A percentile compares a stretch with the other conserved stretches of the same genome.
phyloP scores from a whole-genome alignment of 2,888 invertebrate genomes.

The Octodonta nipae region DNA sequence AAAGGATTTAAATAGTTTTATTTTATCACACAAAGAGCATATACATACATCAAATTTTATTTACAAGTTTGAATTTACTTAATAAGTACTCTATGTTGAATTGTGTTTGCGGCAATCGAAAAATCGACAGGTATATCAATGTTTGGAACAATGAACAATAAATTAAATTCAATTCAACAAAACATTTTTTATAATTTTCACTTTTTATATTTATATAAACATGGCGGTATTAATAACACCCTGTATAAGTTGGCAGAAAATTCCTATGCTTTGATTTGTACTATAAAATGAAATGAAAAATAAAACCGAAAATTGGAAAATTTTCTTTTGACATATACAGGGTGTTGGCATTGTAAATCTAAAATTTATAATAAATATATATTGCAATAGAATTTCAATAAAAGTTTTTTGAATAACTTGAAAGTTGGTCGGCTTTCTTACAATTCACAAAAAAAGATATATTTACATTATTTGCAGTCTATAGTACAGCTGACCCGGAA shows the following conservation, averaged over 20 bases:
- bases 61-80: conserved; percentile 31
- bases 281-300: conserved; percentile 4
- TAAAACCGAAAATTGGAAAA: conserved; percentile 3
- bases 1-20: conserved; percentile 33
- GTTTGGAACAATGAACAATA: too few species aligned
- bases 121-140: too few species aligned
- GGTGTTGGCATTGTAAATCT: conserved; percentile 14
- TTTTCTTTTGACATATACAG: conserved; percentile 14
- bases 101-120: conserved; percentile 23
- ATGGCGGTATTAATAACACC: conserved; percentile 11
- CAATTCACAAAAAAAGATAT: conserved; percentile 14
- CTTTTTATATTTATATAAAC: conserved; percentile 13
- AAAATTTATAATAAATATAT: conserved; percentile 15
- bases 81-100: conserved; percentile 25
- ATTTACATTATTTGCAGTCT: conserved; percentile 20
- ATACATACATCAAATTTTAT: conserved; percentile 38
- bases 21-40: conserved; percentile 39
- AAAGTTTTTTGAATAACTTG: conserved; percentile 9
- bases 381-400: too few species aligned
- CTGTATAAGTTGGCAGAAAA: conserved; percentile 12
- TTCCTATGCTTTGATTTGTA: conserved; percentile 7
- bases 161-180: conserved; percentile 15
- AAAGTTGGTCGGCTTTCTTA: conserved; percentile 22
- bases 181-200: conserved; percentile 9
- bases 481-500: too few species aligned